phyloP scores from a whole-genome alignment of 2,797 vertebrate genomes.

The Sebastes goodei region DNA sequence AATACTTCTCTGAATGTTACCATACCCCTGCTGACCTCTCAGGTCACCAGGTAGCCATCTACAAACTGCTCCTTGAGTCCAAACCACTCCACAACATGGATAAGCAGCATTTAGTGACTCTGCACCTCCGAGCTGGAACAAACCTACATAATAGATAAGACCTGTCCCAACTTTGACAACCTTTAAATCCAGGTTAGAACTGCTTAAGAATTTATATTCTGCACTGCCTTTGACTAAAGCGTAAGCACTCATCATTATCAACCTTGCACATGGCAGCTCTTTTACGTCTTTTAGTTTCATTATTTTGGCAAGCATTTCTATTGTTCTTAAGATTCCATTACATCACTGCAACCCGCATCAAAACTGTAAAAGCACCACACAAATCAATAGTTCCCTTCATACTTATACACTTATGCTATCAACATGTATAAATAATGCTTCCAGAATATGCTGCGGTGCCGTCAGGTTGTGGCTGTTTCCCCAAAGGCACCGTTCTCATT shows the following conservation, averaged over 20 bases:
- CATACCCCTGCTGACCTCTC: not conserved
- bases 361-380: constrained; percentile 12
- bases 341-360: not conserved
- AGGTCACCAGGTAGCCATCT: not conserved
- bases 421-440: constrained; percentile 24
- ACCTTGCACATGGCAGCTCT: not conserved
- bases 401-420: constrained; percentile 28
- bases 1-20: not conserved
- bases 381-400: constrained; percentile 33
- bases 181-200: not conserved
- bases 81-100: not conserved
- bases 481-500: constrained; percentile 13
- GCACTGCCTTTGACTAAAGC: not conserved
- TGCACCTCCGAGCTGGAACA: not conserved
- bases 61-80: not conserved
- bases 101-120: not conserved
- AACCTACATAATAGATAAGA: not conserved
- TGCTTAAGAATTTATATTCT: not conserved
- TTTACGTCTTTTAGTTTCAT: not conserved
- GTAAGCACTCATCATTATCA: not conserved
- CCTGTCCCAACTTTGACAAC: not conserved
- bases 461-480: constrained; percentile 14
- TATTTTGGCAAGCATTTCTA: not conserved
- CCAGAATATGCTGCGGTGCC: not conserved
- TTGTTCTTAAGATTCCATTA: constrained; percentile 1